A percentile compares a stretch with the other conserved stretches of the same genome.
These are phyloP conservation scores for Drosophila nigromelanica DNA, from an alignment of 1,140 invertebrate genomes.

Conservation along the genomic window DNA sequence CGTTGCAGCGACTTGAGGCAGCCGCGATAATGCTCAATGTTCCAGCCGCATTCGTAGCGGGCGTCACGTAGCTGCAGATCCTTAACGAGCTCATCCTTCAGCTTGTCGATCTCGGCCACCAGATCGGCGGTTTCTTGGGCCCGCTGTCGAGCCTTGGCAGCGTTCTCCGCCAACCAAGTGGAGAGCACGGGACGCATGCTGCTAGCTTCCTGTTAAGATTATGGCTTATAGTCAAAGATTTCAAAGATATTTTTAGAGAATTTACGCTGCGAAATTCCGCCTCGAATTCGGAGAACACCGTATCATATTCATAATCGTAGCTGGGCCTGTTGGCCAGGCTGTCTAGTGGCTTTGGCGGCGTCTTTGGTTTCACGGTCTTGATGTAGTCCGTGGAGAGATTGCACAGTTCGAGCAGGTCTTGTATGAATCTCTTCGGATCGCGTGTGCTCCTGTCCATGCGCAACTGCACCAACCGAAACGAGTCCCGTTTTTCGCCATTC, in stretches of 20 bases:
- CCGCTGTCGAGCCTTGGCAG: conserved; percentile 86
- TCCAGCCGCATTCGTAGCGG: conserved; percentile 94
- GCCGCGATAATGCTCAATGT: conserved; percentile 93
- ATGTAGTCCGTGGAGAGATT: conserved; percentile 93
- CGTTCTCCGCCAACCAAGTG: conserved; percentile 88
- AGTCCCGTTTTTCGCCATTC: conserved; percentile 83
- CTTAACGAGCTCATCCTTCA: conserved; percentile 86
- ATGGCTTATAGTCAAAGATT: neutral
- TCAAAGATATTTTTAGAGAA: neutral
- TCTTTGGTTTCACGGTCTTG: conserved; percentile 86
- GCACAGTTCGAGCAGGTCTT: conserved; percentile 91
- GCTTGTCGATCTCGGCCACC: conserved; percentile 87
- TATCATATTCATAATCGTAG: conserved; percentile 64
- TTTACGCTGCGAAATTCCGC: conserved; percentile 49
- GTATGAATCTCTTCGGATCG: conserved; percentile 90
- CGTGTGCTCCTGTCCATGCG: conserved; percentile 62
- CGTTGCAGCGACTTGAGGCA: conserved; percentile 91
- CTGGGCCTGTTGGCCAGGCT: conserved; percentile 51
- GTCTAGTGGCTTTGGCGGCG: conserved; percentile 20
- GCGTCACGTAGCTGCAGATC: conserved; percentile 86
- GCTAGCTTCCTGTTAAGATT: conserved; percentile 62
- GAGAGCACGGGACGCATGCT: conserved; percentile 53
- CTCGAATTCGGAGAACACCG: conserved; percentile 70
- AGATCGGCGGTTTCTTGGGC: conserved; percentile 87
- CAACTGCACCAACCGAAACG: conserved; percentile 89